Evolutionary conservation across 2,888 invertebrate species (phyloP).

Genomic region (Melieria omissa): DNA sequence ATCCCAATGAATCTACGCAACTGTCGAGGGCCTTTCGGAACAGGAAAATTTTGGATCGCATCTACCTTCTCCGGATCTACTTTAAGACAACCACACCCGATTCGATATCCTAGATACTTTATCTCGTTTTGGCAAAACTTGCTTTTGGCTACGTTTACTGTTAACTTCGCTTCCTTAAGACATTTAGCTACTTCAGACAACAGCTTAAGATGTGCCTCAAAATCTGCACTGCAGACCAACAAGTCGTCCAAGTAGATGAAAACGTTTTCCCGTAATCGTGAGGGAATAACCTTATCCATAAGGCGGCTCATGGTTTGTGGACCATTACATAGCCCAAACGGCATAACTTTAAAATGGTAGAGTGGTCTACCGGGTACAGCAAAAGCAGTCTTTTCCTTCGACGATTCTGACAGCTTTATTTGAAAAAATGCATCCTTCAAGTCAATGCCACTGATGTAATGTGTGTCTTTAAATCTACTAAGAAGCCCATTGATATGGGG

Average conservation of each 20-base stretch:
- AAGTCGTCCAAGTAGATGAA: constrained; percentile 37
- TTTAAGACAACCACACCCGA: constrained; percentile 29
- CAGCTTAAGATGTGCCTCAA: constrained; percentile 10
- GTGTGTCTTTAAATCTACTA: constrained; percentile 31
- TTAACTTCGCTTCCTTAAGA: constrained; percentile 23
- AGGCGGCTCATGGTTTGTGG: constrained; percentile 39
- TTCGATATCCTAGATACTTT: constrained; percentile 30
- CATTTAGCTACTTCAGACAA: constrained; percentile 7
- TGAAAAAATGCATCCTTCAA: constrained; percentile 38
- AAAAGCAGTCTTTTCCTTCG: constrained; percentile 47
- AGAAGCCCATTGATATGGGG: constrained; percentile 38
- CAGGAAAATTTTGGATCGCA: constrained; percentile 30
- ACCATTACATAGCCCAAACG: constrained; percentile 43
- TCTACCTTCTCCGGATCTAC: constrained; percentile 32
- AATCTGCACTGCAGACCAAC: constrained; percentile 2
- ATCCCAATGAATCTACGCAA: constrained; percentile 32
- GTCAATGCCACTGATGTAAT: constrained; percentile 37
- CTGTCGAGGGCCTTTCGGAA: constrained; percentile 16
- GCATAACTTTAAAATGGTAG: constrained; percentile 45
- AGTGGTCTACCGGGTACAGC: constrained; percentile 46
- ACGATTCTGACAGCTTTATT: constrained; percentile 25
- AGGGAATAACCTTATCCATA: constrained; percentile 32
- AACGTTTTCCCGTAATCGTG: constrained; percentile 23
- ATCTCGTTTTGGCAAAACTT: constrained; percentile 36
- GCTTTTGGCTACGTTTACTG: constrained; percentile 34